phyloP scores from a whole-genome alignment of 1,140 invertebrate genomes.

The Zophobas atratus region DNA sequence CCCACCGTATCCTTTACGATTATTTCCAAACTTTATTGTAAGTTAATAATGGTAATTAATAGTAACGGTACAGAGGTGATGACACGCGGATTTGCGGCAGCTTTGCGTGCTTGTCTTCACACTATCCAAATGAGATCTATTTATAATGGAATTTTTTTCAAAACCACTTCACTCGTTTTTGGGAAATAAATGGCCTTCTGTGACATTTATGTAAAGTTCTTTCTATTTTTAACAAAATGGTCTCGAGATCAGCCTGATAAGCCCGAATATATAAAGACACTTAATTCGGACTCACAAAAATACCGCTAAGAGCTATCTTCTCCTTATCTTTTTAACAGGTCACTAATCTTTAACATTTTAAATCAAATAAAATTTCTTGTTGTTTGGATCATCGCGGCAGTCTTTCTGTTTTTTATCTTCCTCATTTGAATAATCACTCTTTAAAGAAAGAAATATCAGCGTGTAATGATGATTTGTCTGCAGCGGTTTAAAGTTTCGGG shows the following conservation, averaged over 20 bases:
- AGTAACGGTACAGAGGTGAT: background rate
- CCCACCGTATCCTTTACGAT: background rate
- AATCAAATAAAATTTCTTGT: conserved; percentile 36
- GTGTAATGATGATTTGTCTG: background rate
- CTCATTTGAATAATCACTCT: conserved; percentile 29
- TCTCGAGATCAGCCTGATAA: conserved; percentile 15
- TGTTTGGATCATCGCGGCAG: conserved; percentile 3
- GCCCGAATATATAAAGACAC: conserved; percentile 18
- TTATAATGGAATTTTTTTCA: background rate
- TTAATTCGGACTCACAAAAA: conserved; percentile 25
- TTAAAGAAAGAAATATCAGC: conserved; percentile 9
- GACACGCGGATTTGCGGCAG: background rate
- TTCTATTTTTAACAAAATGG: conserved; percentile 31
- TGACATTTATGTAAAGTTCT: too few relatives aligned
- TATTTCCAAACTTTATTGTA: background rate
- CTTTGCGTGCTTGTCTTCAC: background rate
- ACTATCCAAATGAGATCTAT: background rate
- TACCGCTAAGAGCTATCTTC: conserved; percentile 26
- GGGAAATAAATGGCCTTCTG: too few relatives aligned
- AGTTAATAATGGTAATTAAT: background rate
- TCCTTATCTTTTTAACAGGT: conserved; percentile 11
- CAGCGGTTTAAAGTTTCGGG: background rate
- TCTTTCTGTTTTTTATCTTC: conserved; percentile 19
- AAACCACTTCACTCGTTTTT: too few relatives aligned
- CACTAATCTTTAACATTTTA: conserved; percentile 30